Evolutionary conservation across 2,888 invertebrate species (phyloP), one percentile per base, ranked within the genome.

Genomic region (Seladonia tumulorum): DNA sequence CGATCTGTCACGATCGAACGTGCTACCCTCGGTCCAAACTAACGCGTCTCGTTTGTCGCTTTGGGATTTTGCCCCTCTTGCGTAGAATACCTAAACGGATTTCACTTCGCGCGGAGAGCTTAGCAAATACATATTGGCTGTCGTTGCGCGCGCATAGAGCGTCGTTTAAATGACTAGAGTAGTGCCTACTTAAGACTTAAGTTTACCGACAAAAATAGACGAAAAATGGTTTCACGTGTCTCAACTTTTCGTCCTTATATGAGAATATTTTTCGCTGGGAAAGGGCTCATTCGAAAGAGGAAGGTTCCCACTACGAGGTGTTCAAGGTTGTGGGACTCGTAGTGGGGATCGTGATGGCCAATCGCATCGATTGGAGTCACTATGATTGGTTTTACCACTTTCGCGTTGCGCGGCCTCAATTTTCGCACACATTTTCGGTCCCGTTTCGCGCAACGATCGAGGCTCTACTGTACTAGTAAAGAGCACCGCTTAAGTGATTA

Each of bases 31-130:
- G 29, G 39, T n/a, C 53, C 35, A 68, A 45, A 71, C 76, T 70
- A 70, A 49, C 70, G 71, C 71, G 35, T 47, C 47, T 45, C 68
- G 47, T 45, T 82, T 60, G 70, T 70, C 84, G 63, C 57, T 47
- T 8, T 29, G 42, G 68, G 57, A 75, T 73, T 77, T 81, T 47
- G 66, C 79, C 42, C 47, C 57, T 53, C 42, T 71, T 49, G 18
- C 45, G 75, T 63, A 63, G 53, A 29, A 53, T 42, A 72, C 78
- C 82, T 78, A 70, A 85, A 76, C 73, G 87, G 82, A 81, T 79
- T 81, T 79, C 77, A 82, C 66, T 42, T 73, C 60, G 35, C 63
- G 53, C 76, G 70, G 79, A n/a, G 45, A 70, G 35, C 57, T 42
- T 5, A 12, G 12, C 68, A 42, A 68, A 68, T n/a, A 68, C 49